These are phyloP conservation scores for Balearica regulorum DNA, from an alignment of 2,797 vertebrate species.

Conservation along the genomic window DNA sequence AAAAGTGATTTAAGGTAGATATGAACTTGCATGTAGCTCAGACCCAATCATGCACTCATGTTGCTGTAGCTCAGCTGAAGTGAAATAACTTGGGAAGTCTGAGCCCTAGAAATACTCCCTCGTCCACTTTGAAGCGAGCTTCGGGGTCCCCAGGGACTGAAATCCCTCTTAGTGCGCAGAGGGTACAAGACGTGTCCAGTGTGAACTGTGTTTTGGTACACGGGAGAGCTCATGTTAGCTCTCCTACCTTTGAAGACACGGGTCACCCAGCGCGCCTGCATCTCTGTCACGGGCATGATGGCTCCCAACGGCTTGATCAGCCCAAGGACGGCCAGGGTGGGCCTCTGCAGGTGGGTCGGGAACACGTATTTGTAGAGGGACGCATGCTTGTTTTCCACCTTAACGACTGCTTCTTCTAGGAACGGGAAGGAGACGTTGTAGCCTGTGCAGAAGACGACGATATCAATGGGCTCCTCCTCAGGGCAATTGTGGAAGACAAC, in stretches of 20 bases:
- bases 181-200: accelerated
- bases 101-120: neutral
- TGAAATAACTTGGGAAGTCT: neutral
- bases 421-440: slow-evolving; percentile 81
- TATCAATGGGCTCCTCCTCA: slow-evolving; percentile 75
- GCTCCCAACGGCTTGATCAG: slow-evolving; percentile 73
- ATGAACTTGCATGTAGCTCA: neutral
- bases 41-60: neutral
- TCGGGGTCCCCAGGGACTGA: neutral
- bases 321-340: slow-evolving; percentile 80
- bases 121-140: neutral
- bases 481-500: slow-evolving; percentile 75
- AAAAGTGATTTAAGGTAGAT: neutral
- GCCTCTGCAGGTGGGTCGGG: slow-evolving; percentile 70
- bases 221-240: neutral
- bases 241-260: slow-evolving; percentile 79
- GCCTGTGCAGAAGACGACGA: slow-evolving; percentile 81
- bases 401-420: slow-evolving; percentile 72
- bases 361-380: slow-evolving; percentile 82
- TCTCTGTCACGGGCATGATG: slow-evolving; percentile 73
- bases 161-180: neutral
- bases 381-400: slow-evolving; percentile 72
- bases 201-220: neutral
- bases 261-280: slow-evolving; percentile 79
- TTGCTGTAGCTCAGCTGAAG: neutral